Base-by-base conservation (phyloP, 2,888 invertebrate species). In the Drosophila neonasuta region DNA sequence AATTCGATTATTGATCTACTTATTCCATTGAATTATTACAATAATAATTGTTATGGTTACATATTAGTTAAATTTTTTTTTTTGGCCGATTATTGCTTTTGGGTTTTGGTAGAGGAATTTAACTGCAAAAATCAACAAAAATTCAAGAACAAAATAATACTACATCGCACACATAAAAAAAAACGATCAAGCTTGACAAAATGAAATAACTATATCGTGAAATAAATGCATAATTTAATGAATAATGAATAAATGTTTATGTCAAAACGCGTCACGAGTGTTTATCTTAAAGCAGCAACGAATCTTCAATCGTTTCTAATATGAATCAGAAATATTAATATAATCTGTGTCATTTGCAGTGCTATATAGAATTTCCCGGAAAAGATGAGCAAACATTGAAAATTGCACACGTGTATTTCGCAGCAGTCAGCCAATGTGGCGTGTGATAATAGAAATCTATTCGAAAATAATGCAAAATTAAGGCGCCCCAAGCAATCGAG, bases 391-490 rank as follows among this genome's bases (percentile, higher is more conserved):
- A 69, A 71, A 74, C 68, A 55, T 62, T 80, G 20, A 84, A 46
- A 49, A 50, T 62, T 30, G 24, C 24, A 36, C 41, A 41, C 45
- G 46, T 64, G 30, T 66, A 50, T 55, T 17, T 36, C 49, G 20
- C 41, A 55, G 49, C 59, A 49, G 49, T 52, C 20, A 66, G 71
- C 71, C 75, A 76, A 79, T 73, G 77, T 69, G 68, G 68, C 77
- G 61, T 68, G 66, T 76, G 72, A 82, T 65, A 68, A 68, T 66
- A 63, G 49, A 75, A 77, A 77, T 61, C 56, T 15, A 56, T 44
- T 56, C 67, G 66, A 51, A 52, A 64, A 77, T 80, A 71, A 83
- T 80, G 76, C 71, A 72, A 76, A 78, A 67, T 70, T 83, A 70
- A 74, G 60, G 45, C 61, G 68, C 64, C 59, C 17, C 55, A 55